Percentiles rank a stretch among this genome's conserved stretches.
Conservation (phyloP, 2,888 invertebrate genomes). For the Endotricha flammealis region DNA sequence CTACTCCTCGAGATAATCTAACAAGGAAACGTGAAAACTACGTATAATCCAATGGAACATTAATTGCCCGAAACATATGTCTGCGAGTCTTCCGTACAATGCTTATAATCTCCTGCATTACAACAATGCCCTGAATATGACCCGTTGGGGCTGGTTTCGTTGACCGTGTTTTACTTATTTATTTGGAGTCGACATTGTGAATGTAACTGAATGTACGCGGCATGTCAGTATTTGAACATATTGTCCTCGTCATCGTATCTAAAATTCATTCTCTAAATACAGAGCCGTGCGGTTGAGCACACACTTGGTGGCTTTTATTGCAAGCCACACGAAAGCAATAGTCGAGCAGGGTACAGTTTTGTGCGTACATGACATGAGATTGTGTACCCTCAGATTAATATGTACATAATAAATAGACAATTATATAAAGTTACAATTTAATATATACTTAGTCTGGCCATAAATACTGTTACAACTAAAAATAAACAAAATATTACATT, state of each 20-base stretch:
- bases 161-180: conserved; percentile 12
- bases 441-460: no score
- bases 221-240: conserved; percentile 7
- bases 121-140: conserved; percentile 1
- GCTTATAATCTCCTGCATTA: conserved; percentile 3
- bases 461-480: no score
- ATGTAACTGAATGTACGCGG: conserved; percentile 8
- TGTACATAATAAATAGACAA: no score
- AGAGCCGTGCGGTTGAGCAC: conserved; percentile 37
- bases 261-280: conserved; percentile 61
- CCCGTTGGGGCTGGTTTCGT: conserved; percentile 7
- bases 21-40: no score
- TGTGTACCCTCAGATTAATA: conserved; percentile 10
- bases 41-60: neutral
- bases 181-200: conserved; percentile 9
- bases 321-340: conserved; percentile 52
- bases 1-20: no score
- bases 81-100: neutral
- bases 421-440: no score
- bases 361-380: neutral
- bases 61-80: neutral
- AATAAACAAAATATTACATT: no score
- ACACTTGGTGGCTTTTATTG: conserved; percentile 49
- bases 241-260: conserved; percentile 25
- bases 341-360: conserved; percentile 26